phyloP scores from a whole-genome alignment of 35 echinoderm and acorn worm species.

The Chiridota heheva region DNA sequence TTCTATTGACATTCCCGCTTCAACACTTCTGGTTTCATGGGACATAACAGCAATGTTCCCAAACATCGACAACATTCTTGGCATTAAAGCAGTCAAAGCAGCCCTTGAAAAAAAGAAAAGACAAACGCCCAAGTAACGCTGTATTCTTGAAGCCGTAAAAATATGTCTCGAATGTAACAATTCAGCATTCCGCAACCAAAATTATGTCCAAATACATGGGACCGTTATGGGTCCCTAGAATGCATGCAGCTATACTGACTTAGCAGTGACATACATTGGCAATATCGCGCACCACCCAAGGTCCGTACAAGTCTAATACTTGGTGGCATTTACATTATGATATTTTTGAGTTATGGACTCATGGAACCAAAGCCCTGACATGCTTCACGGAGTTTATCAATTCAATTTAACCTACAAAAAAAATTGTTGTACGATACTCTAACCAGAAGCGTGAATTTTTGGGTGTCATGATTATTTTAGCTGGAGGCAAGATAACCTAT shows the following conservation, averaged over 20 bases:
- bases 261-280: not conserved
- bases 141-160: constrained; percentile 6
- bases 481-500: too few relatives aligned
- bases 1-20: not conserved
- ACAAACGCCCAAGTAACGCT: not conserved
- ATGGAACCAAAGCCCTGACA: not conserved
- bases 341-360: not conserved
- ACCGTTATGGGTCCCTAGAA: constrained; percentile 11
- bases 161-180: not conserved
- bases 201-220: constrained; percentile 6
- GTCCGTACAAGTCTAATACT: not conserved
- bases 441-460: too few relatives aligned
- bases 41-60: constrained; percentile 17
- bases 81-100: not conserved
- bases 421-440: too few relatives aligned
- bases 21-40: constrained; percentile 3
- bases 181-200: not conserved
- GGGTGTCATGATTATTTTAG: too few relatives aligned
- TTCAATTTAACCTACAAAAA: not conserved
- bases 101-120: not conserved
- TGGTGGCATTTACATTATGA: not conserved
- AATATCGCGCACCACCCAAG: not conserved
- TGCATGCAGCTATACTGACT: not conserved
- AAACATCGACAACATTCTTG: constrained; percentile 18
- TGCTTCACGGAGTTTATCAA: too few relatives aligned